Percentiles rank a stretch among this genome's conserved stretches.
These are phyloP conservation scores for Caenorhabditis angaria DNA, from an alignment of 2,888 invertebrate genomes.

Conservation along the genomic window DNA sequence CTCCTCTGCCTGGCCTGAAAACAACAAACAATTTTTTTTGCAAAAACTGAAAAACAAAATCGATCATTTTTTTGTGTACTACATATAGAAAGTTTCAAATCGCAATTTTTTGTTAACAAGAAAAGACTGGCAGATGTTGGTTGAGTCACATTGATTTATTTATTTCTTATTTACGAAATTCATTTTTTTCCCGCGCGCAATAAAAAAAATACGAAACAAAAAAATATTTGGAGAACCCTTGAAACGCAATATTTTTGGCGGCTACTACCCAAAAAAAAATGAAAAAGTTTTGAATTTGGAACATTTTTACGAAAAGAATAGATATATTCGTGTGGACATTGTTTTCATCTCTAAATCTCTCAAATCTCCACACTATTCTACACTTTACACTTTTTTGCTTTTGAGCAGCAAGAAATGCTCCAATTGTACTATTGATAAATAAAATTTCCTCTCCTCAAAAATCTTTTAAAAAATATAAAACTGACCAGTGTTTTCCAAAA, in stretches of 20 bases:
- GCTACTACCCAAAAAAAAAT: no score
- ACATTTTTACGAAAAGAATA: neutral
- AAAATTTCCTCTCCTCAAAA: no score
- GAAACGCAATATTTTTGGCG: neutral
- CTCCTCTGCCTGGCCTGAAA: neutral
- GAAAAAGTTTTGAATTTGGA: neutral
- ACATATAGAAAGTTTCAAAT: neutral
- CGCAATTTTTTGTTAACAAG: neutral
- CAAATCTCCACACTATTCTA: neutral
- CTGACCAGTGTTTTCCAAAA: slow-evolving; percentile 6
- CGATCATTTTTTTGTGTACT: neutral
- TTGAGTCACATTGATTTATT: slow-evolving; percentile 2
- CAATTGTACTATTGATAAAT: neutral
- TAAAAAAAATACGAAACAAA: neutral
- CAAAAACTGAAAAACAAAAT: neutral
- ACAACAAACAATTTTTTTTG: neutral
- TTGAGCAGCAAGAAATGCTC: slow-evolving; percentile 4
- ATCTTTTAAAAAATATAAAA: no score
- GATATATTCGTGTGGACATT: slow-evolving; percentile 4
- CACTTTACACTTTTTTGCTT: slow-evolving; percentile 6
- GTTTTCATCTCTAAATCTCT: neutral
- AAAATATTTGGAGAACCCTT: neutral
- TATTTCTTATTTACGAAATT: neutral
- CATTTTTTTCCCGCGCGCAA: neutral
- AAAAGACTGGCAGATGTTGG: no score